Evolutionary conservation across 2,888 invertebrate species (phyloP).

Genomic region (Malthinus seriepunctatus): DNA sequence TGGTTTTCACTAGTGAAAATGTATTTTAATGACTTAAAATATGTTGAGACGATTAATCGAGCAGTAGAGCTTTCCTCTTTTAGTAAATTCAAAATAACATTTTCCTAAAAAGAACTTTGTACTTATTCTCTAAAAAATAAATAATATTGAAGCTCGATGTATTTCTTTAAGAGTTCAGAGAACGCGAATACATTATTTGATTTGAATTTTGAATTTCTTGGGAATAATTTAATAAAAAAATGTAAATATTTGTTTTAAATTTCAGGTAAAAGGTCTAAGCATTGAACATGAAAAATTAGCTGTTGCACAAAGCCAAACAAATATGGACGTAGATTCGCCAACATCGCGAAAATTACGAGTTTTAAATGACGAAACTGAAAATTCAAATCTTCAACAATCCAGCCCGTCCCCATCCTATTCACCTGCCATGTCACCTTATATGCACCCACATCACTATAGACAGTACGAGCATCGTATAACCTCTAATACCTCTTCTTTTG

Average conservation of each 20-base stretch:
- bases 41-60: too few relatives aligned
- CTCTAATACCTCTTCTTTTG: conserved; percentile 52
- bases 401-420: conserved; percentile 55
- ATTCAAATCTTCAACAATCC: conserved; percentile 31
- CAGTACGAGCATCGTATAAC: conserved; percentile 52
- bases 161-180: too few relatives aligned
- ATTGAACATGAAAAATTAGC: conserved; percentile 73
- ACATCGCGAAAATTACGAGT: conserved; percentile 47
- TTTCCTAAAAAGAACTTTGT: too few relatives aligned
- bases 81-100: too few relatives aligned
- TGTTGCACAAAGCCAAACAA: conserved; percentile 59
- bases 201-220: too few relatives aligned
- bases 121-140: too few relatives aligned
- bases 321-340: conserved; percentile 54
- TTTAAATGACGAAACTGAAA: conserved; percentile 43
- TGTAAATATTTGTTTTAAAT: conserved; percentile 21
- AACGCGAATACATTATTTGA: too few relatives aligned
- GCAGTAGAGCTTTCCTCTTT: too few relatives aligned
- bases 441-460: conserved; percentile 52
- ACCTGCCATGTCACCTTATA: conserved; percentile 57
- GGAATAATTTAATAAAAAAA: conserved; percentile 1
- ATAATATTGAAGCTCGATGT: too few relatives aligned
- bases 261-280: conserved; percentile 75
- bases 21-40: too few relatives aligned
- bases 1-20: too few relatives aligned